Evolutionary conservation across 2,888 invertebrate species (phyloP).

Genomic region (Bombylius discolor): DNA sequence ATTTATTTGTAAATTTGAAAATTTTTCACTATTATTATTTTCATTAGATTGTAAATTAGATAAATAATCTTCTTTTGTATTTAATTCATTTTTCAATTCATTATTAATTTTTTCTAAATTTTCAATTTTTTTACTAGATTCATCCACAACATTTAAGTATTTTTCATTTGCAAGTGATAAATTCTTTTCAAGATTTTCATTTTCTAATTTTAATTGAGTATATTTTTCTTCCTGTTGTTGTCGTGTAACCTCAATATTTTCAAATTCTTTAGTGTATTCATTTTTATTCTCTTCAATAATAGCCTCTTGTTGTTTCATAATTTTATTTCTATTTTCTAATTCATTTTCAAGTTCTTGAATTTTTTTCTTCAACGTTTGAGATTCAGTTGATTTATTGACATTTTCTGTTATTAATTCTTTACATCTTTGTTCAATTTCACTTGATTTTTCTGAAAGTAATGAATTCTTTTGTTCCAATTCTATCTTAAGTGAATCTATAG

Average conservation of each 20-base stretch:
- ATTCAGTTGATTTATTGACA: conserved; percentile 27
- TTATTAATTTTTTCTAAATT: background rate
- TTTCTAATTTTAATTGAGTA: background rate
- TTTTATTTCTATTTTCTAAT: conserved; percentile 15
- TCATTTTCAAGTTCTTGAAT: background rate
- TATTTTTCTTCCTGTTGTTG: background rate
- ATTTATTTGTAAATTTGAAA: no score
- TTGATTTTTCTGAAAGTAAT: background rate
- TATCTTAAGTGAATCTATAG: background rate
- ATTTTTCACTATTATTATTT: no score
- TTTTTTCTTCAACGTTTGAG: conserved; percentile 21
- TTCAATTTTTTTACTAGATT: background rate
- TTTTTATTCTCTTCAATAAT: no score
- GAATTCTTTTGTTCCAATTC: conserved; percentile 8
- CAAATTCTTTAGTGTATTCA: conserved; percentile 1
- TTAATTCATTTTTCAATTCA: no score
- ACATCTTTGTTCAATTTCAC: background rate
- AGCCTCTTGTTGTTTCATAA: background rate
- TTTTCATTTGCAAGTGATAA: background rate
- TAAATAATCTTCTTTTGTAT: no score
- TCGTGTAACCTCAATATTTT: conserved; percentile 2
- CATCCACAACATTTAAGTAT: background rate
- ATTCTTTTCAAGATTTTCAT: background rate
- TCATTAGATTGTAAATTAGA: no score
- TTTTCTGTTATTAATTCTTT: conserved; percentile 17